Evolutionary conservation across 1,140 invertebrate genomes (phyloP).

Genomic region (Proctacanthus coquilletti): DNA sequence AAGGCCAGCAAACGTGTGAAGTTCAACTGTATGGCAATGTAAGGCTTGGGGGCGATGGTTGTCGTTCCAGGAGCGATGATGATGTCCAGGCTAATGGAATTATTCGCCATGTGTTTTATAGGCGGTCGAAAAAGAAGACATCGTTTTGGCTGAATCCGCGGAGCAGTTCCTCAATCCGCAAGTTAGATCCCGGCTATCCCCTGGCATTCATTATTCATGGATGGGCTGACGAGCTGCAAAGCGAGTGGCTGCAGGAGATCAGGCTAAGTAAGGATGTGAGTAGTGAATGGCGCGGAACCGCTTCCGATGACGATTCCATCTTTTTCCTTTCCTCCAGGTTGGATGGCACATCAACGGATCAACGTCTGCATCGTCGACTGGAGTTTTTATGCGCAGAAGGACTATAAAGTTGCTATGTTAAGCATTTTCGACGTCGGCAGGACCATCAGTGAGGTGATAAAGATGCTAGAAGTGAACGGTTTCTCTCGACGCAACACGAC

Average conservation of each 20-base stretch:
- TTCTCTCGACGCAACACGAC: constrained; percentile 38
- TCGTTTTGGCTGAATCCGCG: too few relatives aligned
- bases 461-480: constrained; percentile 33
- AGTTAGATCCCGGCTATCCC: constrained; percentile 18
- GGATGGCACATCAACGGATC: constrained; percentile 16
- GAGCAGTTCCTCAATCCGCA: too few relatives aligned
- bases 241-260: constrained; percentile 23
- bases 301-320: neutral
- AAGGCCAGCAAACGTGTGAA: too few relatives aligned
- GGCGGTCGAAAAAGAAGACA: too few relatives aligned
- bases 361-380: constrained; percentile 42
- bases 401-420: constrained; percentile 25
- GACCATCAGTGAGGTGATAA: constrained; percentile 40
- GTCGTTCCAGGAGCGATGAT: too few relatives aligned
- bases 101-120: too few relatives aligned
- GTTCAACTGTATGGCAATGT: too few relatives aligned
- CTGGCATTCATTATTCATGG: constrained; percentile 24
- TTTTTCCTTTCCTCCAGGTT: constrained; percentile 11
- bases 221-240: constrained; percentile 26
- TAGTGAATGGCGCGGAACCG: too few relatives aligned
- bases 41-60: too few relatives aligned
- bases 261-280: constrained; percentile 13
- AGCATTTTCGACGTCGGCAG: constrained; percentile 39
- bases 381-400: constrained; percentile 39
- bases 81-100: too few relatives aligned